Conservation (phyloP, 2,113 vertebrate genomes). For the Mungos mungo region DNA sequence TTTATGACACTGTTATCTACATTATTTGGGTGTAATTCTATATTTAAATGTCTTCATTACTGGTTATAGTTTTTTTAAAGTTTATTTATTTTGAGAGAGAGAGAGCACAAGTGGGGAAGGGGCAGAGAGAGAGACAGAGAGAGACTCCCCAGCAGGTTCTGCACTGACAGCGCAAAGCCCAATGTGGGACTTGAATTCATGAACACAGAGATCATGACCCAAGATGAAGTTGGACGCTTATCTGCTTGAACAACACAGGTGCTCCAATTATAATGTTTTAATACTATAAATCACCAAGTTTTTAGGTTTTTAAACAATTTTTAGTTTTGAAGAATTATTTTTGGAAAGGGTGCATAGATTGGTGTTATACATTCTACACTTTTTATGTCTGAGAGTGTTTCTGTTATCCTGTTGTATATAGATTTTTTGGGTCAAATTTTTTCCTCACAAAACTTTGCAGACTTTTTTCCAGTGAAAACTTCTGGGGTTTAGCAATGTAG, state of each 20-base stretch:
- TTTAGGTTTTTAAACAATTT: not conserved
- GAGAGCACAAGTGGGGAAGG: no score
- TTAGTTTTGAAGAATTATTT: conserved; percentile 6
- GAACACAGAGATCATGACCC: no score
- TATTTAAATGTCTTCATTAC: not conserved
- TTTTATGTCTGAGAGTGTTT: not conserved
- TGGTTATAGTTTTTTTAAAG: not conserved
- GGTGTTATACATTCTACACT: not conserved
- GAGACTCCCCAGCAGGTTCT: no score
- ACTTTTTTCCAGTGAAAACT: not conserved
- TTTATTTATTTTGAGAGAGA: no score
- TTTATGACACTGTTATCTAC: not conserved
- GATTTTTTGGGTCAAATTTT: not conserved
- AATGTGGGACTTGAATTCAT: no score
- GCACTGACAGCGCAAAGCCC: no score
- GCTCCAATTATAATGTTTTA: not conserved
- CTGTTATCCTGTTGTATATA: not conserved
- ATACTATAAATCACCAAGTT: not conserved
- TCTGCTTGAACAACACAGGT: no score
- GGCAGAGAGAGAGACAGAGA: no score
- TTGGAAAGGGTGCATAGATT: not conserved
- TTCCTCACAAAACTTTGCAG: not conserved
- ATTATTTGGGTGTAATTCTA: not conserved
- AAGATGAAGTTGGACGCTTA: no score
- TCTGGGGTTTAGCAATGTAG: not conserved